Conservation (phyloP, 2,113 vertebrate species). For the Ptyas mucosa region DNA sequence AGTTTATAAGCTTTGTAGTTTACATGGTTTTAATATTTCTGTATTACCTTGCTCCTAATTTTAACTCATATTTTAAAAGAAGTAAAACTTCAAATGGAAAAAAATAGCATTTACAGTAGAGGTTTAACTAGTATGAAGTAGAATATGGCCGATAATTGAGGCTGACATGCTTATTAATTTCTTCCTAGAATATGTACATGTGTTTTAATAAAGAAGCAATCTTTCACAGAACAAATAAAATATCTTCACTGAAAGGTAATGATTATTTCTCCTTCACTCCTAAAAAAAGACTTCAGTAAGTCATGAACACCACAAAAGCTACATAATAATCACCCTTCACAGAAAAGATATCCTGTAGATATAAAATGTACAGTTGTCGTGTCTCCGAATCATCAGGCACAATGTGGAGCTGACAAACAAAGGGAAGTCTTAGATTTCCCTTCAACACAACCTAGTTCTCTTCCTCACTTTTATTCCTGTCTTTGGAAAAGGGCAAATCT, state of each 20-base stretch:
- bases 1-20: neutral
- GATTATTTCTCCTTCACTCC: slow-evolving; percentile 51
- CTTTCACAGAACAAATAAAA: slow-evolving; percentile 47
- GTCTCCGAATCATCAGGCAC: slow-evolving; percentile 12
- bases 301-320: slow-evolving; percentile 27
- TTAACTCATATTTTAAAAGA: slow-evolving; percentile 10
- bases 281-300: slow-evolving; percentile 41
- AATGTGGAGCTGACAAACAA: slow-evolving; percentile 33
- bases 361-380: slow-evolving; percentile 22
- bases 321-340: slow-evolving; percentile 28
- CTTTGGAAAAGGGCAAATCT: slow-evolving; percentile 9
- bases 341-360: slow-evolving; percentile 9
- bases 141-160: slow-evolving; percentile 25
- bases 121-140: slow-evolving; percentile 28
- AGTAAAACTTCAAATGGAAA: neutral
- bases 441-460: neutral
- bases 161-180: slow-evolving; percentile 31
- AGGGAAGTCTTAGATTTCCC: slow-evolving; percentile 22
- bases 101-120: neutral
- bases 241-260: slow-evolving; percentile 35
- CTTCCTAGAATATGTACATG: slow-evolving; percentile 11
- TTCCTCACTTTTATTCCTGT: neutral
- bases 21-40: neutral
- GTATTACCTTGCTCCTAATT: neutral
- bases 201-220: neutral